Percentiles rank a stretch among this genome's conserved stretches.
phyloP scores from a whole-genome alignment of 1,140 invertebrate genomes.

The Euschistus heros region DNA sequence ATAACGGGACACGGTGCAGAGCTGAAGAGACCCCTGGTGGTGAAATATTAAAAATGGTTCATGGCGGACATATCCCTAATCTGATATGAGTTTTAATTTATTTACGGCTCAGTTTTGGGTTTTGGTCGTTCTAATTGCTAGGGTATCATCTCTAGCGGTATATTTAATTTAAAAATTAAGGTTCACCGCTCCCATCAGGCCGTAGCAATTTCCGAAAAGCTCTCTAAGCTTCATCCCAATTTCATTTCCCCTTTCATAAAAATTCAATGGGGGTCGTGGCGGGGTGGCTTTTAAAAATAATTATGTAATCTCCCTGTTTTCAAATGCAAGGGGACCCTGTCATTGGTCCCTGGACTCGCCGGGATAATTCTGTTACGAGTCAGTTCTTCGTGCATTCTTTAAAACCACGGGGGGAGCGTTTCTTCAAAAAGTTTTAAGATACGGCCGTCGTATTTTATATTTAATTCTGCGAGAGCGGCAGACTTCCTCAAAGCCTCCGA shows the following conservation, averaged over 20 bases:
- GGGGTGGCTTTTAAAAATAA: constrained; percentile 20
- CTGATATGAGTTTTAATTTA: too few relatives aligned
- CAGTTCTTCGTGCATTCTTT: not conserved
- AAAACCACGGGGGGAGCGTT: not conserved
- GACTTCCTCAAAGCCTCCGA: not conserved
- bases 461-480: not conserved
- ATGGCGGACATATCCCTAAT: too few relatives aligned
- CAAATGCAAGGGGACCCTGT: constrained; percentile 1
- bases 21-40: too few relatives aligned
- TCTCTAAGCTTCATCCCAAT: constrained; percentile 14
- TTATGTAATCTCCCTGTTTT: constrained; percentile 16
- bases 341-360: not conserved
- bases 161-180: constrained; percentile 9
- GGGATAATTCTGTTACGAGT: not conserved
- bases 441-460: not conserved
- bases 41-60: too few relatives aligned
- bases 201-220: constrained; percentile 13
- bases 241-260: constrained; percentile 17
- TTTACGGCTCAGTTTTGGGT: too few relatives aligned
- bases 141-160: not conserved
- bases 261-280: constrained; percentile 7
- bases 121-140: too few relatives aligned
- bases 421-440: not conserved
- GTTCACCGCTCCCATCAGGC: not conserved
- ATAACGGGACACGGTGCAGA: too few relatives aligned